These are phyloP conservation scores for Drosophila percnosoma DNA, from an alignment of 2,888 invertebrate genomes.

Conservation along the genomic window DNA sequence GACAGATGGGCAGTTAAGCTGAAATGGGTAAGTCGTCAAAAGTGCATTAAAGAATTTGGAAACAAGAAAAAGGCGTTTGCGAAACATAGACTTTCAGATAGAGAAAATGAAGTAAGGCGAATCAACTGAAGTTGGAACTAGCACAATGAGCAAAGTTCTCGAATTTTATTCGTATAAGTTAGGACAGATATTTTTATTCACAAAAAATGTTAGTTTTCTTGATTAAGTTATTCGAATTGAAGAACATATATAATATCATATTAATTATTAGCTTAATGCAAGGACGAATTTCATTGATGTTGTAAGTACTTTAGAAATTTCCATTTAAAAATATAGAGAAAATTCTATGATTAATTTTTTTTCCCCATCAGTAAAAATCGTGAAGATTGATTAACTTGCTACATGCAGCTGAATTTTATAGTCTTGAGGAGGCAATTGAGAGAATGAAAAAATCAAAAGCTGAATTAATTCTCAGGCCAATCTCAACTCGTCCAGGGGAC, in stretches of 20 bases:
- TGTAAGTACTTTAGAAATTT: neutral
- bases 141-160: too few species aligned
- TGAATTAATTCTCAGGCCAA: conserved; percentile 34
- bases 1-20: too few species aligned
- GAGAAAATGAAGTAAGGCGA: too few species aligned
- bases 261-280: neutral
- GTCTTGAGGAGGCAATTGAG: neutral
- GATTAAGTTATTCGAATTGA: neutral
- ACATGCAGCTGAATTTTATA: too few species aligned
- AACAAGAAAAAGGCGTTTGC: too few species aligned
- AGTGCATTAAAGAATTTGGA: too few species aligned
- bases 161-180: neutral
- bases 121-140: too few species aligned
- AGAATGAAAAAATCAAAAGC: conserved; percentile 2
- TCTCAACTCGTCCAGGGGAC: conserved; percentile 6
- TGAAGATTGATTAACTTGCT: neutral
- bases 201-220: neutral
- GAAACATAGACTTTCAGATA: too few species aligned
- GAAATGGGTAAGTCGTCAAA: too few species aligned
- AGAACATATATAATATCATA: neutral
- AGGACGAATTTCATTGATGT: neutral
- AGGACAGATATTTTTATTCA: neutral
- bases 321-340: neutral
- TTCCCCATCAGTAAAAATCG: neutral
- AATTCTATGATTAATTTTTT: neutral